Conservation (phyloP, 1,140 invertebrate genomes). For the Micrasema longulum region DNA sequence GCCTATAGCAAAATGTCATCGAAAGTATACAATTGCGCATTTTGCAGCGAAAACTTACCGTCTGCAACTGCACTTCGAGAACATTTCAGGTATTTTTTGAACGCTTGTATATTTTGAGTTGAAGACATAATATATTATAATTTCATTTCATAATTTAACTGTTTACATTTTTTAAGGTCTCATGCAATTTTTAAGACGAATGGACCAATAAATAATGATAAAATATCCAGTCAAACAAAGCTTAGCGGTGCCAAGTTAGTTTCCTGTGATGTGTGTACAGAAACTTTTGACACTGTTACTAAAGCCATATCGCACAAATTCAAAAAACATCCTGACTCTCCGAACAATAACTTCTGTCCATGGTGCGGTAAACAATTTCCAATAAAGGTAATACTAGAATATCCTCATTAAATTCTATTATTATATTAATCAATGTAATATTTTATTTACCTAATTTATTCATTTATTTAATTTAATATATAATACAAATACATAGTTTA, state of each 20-base stretch:
- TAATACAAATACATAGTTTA: too few relatives aligned
- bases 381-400: conserved; percentile 73
- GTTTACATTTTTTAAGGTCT: conserved; percentile 7
- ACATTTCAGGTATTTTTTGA: conserved; percentile 63
- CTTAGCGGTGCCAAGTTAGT: not conserved
- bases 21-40: conserved; percentile 56
- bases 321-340: conserved; percentile 73
- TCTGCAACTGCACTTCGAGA: conserved; percentile 62
- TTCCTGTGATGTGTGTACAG: conserved; percentile 72
- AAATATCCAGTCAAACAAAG: too few relatives aligned
- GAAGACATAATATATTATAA: not conserved
- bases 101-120: not conserved
- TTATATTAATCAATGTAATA: too few relatives aligned
- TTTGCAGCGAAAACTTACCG: conserved; percentile 62
- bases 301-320: conserved; percentile 77
- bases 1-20: conserved; percentile 28
- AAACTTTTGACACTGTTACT: conserved; percentile 72
- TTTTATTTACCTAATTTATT: too few relatives aligned
- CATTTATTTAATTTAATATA: too few relatives aligned
- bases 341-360: conserved; percentile 74
- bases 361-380: conserved; percentile 79
- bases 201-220: too few relatives aligned
- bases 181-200: not conserved
- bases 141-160: not conserved
- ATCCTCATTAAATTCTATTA: too few relatives aligned